A percentile compares a stretch with the other conserved stretches of the same genome.
These are phyloP conservation scores for Aproaerema taeniolella DNA, from an alignment of 2,888 invertebrate species.

Conservation along the genomic window DNA sequence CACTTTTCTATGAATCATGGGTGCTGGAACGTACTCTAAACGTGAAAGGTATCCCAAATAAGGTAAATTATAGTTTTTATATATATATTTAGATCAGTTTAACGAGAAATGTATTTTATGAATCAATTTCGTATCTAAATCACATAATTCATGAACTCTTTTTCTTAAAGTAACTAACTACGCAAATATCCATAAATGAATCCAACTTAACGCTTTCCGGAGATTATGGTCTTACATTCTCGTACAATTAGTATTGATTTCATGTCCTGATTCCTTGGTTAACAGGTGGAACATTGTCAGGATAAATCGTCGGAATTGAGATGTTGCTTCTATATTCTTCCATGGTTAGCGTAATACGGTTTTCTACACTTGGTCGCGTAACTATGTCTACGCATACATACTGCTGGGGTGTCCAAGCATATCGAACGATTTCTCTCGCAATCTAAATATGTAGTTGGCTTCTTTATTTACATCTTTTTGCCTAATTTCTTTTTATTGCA, in stretches of 20 bases:
- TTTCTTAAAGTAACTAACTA: no score
- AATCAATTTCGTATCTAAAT: neutral
- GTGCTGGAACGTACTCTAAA: no score
- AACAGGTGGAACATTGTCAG: slow-evolving; percentile 16
- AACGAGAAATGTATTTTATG: neutral
- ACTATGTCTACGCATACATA: slow-evolving; percentile 40
- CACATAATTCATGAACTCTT: neutral
- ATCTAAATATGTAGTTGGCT: slow-evolving; percentile 30
- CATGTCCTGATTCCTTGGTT: slow-evolving; percentile 26
- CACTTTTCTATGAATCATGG: no score
- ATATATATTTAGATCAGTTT: no score
- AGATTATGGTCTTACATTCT: neutral
- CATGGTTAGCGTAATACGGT: neutral
- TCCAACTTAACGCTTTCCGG: no score
- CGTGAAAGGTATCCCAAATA: no score
- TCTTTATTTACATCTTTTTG: slow-evolving; percentile 16
- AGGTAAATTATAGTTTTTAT: no score
- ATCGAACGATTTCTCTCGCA: slow-evolving; percentile 46
- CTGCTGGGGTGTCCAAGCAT: slow-evolving; percentile 46
- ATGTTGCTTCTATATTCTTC: neutral
- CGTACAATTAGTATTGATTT: slow-evolving; percentile 24
- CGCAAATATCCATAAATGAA: no score
- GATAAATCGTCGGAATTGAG: slow-evolving; percentile 4
- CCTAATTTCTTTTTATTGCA: no score
- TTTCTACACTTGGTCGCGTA: slow-evolving; percentile 22